A percentile compares a stretch with the other conserved stretches of the same genome.
phyloP scores from a whole-genome alignment of 2,113 vertebrate genomes.

The Leucopternis melanops region DNA sequence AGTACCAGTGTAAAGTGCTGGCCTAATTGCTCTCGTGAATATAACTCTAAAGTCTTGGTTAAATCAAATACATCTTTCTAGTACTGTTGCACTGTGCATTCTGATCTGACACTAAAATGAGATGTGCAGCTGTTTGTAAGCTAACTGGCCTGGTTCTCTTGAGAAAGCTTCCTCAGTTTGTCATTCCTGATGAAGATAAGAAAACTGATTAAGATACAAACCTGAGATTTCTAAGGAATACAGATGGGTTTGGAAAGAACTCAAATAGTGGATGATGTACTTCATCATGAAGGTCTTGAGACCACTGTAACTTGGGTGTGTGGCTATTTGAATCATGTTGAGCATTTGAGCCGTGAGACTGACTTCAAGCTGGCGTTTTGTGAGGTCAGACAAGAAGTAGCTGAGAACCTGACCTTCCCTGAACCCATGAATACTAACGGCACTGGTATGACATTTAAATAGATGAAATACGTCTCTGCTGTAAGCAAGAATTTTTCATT shows the following conservation, averaged over 20 bases:
- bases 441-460: background rate
- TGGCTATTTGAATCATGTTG: background rate
- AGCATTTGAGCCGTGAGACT: background rate
- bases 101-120: background rate
- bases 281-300: background rate
- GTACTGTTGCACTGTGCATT: too few species aligned
- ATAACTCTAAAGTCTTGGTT: background rate
- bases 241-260: background rate
- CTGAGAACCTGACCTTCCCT: background rate
- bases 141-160: background rate
- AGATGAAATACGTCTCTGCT: background rate
- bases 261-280: background rate
- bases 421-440: background rate
- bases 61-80: background rate
- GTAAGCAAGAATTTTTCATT: background rate
- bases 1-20: background rate
- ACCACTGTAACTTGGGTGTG: too few species aligned
- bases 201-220: background rate
- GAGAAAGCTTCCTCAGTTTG: background rate
- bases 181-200: background rate
- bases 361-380: background rate
- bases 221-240: background rate
- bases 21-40: rapidly evolving
- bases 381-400: background rate
- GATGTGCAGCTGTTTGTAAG: background rate